Evolutionary conservation across 2,797 vertebrate genomes (phyloP).

Genomic region (Notamacropus eugenii): DNA sequence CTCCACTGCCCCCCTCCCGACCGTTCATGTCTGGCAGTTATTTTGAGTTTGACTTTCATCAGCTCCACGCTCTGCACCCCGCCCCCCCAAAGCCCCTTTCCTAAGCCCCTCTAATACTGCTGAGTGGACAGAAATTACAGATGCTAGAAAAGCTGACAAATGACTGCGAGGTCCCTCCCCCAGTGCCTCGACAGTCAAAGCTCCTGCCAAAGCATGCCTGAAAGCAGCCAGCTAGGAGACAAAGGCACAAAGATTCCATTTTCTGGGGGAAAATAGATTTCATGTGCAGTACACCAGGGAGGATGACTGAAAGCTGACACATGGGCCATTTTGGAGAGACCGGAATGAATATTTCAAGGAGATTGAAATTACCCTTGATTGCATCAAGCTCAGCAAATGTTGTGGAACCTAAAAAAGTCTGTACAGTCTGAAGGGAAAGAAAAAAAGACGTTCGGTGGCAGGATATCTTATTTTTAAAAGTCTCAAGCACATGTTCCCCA

Average conservation of each 20-base stretch:
- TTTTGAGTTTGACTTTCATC: constrained; percentile 80
- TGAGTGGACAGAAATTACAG: constrained; percentile 90
- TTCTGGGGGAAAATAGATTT: constrained; percentile 89
- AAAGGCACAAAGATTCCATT: constrained; percentile 95
- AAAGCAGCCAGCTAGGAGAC: constrained; percentile 87
- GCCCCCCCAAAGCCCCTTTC: constrained; percentile 64
- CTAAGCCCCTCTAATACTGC: constrained; percentile 85
- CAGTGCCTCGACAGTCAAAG: constrained; percentile 83
- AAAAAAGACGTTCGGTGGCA: constrained; percentile 64
- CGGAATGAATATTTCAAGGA: constrained; percentile 67
- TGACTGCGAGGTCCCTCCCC: constrained; percentile 82
- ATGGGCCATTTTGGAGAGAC: constrained; percentile 76
- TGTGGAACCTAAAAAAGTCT: constrained; percentile 65
- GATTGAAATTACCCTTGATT: constrained; percentile 74
- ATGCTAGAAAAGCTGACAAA: constrained; percentile 86
- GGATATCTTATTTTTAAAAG: constrained; percentile 54
- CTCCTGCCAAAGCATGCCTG: constrained; percentile 92
- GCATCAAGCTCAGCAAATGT: constrained; percentile 71
- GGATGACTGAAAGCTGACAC: constrained; percentile 84
- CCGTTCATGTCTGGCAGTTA: constrained; percentile 67
- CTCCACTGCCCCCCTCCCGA: constrained; percentile 27
- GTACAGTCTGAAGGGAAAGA: constrained; percentile 57
- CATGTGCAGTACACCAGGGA: constrained; percentile 86
- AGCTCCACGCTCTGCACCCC: constrained; percentile 68
- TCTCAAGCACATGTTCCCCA: constrained; percentile 65